phyloP scores from a whole-genome alignment of 30 jellyfish, hydroid and myxozoan species.

The Chironex yamaguchii region DNA sequence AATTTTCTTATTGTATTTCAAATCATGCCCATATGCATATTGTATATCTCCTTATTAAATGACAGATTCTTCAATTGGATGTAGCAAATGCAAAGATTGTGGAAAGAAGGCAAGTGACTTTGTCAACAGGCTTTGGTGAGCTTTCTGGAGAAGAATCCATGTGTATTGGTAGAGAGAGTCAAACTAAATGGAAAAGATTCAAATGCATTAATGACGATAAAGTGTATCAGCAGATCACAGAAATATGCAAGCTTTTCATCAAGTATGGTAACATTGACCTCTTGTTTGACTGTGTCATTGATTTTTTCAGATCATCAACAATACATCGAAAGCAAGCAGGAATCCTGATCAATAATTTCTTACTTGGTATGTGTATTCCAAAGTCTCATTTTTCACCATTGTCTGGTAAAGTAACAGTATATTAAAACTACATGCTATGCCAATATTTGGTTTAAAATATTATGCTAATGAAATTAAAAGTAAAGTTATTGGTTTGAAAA shows the following conservation, averaged over 20 bases:
- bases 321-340: conserved; percentile 67
- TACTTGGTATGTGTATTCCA: conserved; percentile 39
- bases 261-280: conserved; percentile 60
- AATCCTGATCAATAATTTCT: conserved; percentile 66
- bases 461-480: no score
- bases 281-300: conserved; percentile 82
- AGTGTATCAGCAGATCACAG: conserved; percentile 29
- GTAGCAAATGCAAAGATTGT: conserved; percentile 57
- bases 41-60: no score
- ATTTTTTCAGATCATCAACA: conserved; percentile 46
- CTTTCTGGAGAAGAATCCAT: not conserved
- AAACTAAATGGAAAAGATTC: conserved; percentile 37
- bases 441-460: no score
- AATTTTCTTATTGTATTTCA: no score
- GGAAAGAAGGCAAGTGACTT: conserved; percentile 56
- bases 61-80: conserved; percentile 67
- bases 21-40: no score
- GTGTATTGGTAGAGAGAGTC: not conserved
- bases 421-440: no score
- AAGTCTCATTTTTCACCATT: no score
- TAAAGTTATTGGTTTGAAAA: no score
- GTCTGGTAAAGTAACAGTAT: no score
- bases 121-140: conserved; percentile 17
- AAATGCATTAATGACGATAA: conserved; percentile 60
- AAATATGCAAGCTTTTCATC: conserved; percentile 66